Base-by-base conservation (phyloP, 2,888 invertebrate species). In the Isotomurus palustris region DNA sequence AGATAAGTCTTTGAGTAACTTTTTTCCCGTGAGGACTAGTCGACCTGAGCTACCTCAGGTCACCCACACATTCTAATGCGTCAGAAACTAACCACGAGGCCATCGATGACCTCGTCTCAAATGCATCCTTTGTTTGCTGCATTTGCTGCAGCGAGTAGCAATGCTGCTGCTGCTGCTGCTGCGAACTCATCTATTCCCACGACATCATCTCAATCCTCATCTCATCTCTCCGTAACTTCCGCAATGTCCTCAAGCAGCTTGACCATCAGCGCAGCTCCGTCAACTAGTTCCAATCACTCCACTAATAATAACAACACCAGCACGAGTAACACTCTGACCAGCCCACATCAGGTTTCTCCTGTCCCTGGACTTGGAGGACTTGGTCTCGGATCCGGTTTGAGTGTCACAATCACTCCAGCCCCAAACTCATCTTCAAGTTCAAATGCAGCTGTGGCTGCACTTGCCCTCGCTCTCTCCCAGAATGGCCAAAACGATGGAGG, bases 41-140 rank as follows among this genome's bases (percentile, higher is more conserved):
- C 56, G 62, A 62, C 59, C 62, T 62, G 62, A 53, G 49, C 48
- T 51, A 56, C n/a, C n/a, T n/a, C n/a, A n/a, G n/a, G n/a, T n/a
- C n/a, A n/a, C n/a, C n/a, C n/a, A n/a, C n/a, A n/a, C n/a, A n/a
- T n/a, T n/a, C n/a, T n/a, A n/a, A n/a, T 66, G 66, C 41, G 66
- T 29, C 66, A 66, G 60, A 66, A 66, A 55, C 57, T 65, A 38
- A 58, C 62, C 2, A 53, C 66, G 66, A 62, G 66, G 62, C 66
- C 66, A 56, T 51, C 62, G n/a, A 66, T 66, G 66, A 62, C 62
- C 66, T 66, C 66, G 60, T 50, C 61, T 21, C 68, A 68, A 60
- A 59, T 69, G 17, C 70, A 70, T 53, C 70, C 70, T 28, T 56
- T 70, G 8, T 67, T 68, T 53, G 70, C 68, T 48, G 68, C 68